These are phyloP conservation scores for Carpatolechia fugitivella DNA, from an alignment of 2,888 invertebrate species.

Conservation along the genomic window DNA sequence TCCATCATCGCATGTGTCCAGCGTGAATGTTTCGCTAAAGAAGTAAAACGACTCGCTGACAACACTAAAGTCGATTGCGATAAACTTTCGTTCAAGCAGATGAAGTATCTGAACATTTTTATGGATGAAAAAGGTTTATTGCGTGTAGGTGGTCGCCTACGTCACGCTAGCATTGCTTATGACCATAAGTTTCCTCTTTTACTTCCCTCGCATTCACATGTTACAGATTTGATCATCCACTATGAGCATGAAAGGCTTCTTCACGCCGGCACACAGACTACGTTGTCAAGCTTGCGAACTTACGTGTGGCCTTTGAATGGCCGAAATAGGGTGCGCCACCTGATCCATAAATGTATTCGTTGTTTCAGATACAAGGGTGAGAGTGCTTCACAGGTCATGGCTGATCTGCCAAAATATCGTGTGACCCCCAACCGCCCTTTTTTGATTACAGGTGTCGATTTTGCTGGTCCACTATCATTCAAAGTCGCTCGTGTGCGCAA, in stretches of 20 bases:
- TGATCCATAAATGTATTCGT: background rate
- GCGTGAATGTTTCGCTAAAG: too few relatives aligned
- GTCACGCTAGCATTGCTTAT: background rate
- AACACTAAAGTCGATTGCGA: too few relatives aligned
- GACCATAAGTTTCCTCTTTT: background rate
- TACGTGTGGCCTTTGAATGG: background rate
- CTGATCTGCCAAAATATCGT: background rate
- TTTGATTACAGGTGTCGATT: background rate
- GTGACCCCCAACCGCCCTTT: background rate
- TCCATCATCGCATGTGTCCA: too few relatives aligned
- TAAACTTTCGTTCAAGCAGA: too few relatives aligned
- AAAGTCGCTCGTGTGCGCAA: background rate
- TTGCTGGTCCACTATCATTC: background rate
- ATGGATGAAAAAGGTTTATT: background rate
- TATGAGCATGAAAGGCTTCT: background rate
- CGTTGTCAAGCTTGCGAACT: background rate
- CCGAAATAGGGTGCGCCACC: background rate
- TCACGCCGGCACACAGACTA: background rate
- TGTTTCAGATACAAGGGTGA: background rate
- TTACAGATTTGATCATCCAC: background rate
- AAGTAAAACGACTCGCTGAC: too few relatives aligned
- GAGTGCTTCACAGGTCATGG: background rate
- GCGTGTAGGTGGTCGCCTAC: background rate
- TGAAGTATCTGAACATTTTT: background rate
- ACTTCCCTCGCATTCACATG: background rate